Percentiles rank a stretch among this genome's conserved stretches.
Evolutionary conservation across 2,888 invertebrate genomes (phyloP).

Genomic region (Luffia ferchaultella): DNA sequence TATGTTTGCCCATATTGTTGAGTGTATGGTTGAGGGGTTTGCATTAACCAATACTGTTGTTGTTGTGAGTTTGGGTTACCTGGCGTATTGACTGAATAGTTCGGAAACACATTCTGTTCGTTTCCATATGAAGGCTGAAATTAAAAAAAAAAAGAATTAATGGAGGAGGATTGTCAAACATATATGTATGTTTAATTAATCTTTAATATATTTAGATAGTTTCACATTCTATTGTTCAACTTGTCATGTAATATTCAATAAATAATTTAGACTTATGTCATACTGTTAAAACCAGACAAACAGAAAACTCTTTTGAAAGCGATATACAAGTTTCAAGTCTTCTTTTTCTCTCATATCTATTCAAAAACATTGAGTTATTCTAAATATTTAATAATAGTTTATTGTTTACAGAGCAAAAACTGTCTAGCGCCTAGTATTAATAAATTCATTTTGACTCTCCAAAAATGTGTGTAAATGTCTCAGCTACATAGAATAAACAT

Average conservation of each 20-base stretch:
- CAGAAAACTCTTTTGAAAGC: slow-evolving; percentile 24
- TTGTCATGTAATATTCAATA: neutral
- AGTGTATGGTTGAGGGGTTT: slow-evolving; percentile 19
- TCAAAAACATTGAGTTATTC: too few species aligned
- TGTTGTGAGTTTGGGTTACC: slow-evolving; percentile 20
- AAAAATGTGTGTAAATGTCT: too few species aligned
- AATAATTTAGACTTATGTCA: neutral
- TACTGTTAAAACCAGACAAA: neutral
- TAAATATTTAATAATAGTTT: too few species aligned
- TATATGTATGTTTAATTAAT: too few species aligned
- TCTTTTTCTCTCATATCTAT: too few species aligned
- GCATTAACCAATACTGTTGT: slow-evolving; percentile 44
- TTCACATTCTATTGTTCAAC: neutral
- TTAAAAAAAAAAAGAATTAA: slow-evolving; percentile 7
- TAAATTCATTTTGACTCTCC: too few species aligned
- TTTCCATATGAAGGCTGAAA: slow-evolving; percentile 40
- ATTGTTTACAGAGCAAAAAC: too few species aligned
- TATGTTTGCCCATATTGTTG: slow-evolving; percentile 38
- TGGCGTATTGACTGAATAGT: slow-evolving; percentile 28
- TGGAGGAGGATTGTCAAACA: too few species aligned
- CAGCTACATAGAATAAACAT: too few species aligned
- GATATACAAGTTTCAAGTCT: too few species aligned
- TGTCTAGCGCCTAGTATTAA: too few species aligned
- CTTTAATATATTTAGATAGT: neutral
- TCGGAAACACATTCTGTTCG: slow-evolving; percentile 41